These are phyloP conservation scores for Protobothrops mucrosquamatus DNA, from an alignment of 2,113 vertebrate species.

Conservation along the genomic window DNA sequence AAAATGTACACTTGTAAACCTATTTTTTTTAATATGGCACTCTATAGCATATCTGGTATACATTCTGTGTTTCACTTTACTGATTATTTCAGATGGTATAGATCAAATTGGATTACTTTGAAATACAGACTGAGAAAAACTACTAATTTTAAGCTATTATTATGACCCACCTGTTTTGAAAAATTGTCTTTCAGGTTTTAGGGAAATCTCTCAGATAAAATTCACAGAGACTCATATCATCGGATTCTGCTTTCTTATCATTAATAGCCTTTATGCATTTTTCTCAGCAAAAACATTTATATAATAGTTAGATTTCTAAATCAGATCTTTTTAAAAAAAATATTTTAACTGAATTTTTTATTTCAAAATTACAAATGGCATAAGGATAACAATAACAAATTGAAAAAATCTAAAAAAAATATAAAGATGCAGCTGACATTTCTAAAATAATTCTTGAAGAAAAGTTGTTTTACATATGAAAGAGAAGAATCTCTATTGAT, in stretches of 20 bases:
- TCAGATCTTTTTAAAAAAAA: background rate
- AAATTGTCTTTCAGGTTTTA: background rate
- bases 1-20: background rate
- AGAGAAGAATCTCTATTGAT: background rate
- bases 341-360: background rate
- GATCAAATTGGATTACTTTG: background rate
- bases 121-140: background rate
- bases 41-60: background rate
- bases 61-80: background rate
- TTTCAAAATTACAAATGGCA: background rate
- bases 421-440: background rate
- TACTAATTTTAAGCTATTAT: background rate
- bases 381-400: background rate
- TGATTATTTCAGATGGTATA: background rate
- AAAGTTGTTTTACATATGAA: background rate
- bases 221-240: background rate
- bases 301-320: background rate
- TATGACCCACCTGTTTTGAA: background rate
- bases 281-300: background rate
- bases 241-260: constrained; percentile 19
- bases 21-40: background rate
- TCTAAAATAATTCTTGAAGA: background rate
- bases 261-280: background rate
- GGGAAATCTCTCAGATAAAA: background rate
- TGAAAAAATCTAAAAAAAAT: background rate